Base-by-base conservation (phyloP, 2,113 vertebrate species). In the Alethe diademata region DNA sequence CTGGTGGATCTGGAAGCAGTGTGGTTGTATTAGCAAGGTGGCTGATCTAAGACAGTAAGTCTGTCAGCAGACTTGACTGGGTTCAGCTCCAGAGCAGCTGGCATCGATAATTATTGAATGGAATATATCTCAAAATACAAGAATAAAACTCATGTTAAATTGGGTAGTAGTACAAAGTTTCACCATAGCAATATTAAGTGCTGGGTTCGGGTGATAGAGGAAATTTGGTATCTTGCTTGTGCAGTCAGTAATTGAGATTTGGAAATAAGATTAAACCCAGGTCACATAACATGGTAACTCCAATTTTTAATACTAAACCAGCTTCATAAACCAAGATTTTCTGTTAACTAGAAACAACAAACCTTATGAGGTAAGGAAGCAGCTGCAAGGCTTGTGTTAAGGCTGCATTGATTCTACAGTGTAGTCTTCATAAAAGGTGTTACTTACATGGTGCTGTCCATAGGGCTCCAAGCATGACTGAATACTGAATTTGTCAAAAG, bases 371-470 rank as follows among this genome's bases (percentile, higher is more conserved):
- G 43, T 60, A 33, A 78, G 43, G 24, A 73, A n/a, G 23, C 5
- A 73, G 15, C 33, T 91, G 35, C 12, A 54, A 62, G 35, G 11
- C n/a, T 70, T 0, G 3, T 47, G 8, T 45, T 91, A 22, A 62
- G 47, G 36, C 24, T 42, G 12, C 0, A 0, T 28, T 73, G 75
- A n/a, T 69, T 18, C 12, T 8, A 15, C n/a, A 42, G 1, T 26
- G 13, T 4, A 3, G 5, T 65, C 22, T 80, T 54, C 26, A 8
- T 67, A 31, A 26, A 58, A 88, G 8, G 6, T 31, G 6, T 90
- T 60, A 11, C 6, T 75, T 73, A 17, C 3, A 19, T 5, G 14
- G 12, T 48, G 22, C 18, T 69, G 0, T 60, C 42, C 28, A 3
- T 29, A 31, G 38, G 17, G 14, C 28, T 91, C 19, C 62, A 66